Evolutionary conservation across 2,888 invertebrate species (phyloP).

Genomic region (Sthenelais limicola): DNA sequence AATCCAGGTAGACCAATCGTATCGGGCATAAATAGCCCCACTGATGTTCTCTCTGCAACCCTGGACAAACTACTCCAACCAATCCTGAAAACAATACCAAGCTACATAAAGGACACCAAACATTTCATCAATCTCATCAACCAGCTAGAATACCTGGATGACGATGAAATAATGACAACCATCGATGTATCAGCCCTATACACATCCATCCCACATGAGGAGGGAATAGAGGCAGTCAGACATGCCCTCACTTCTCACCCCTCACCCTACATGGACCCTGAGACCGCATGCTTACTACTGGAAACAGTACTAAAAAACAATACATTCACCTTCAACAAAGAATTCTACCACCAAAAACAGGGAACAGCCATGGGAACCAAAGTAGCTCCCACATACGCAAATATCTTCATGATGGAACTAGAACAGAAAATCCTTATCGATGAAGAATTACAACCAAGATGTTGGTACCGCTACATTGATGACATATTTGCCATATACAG

Average conservation of each 20-base stretch:
- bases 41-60: constrained; percentile 1
- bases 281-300: too few relatives aligned
- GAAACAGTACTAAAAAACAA: too few relatives aligned
- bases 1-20: constrained; percentile 9
- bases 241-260: neutral
- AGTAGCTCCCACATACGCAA: too few relatives aligned
- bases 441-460: too few relatives aligned
- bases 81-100: neutral
- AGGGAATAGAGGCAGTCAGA: constrained; percentile 13
- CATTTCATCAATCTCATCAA: constrained; percentile 22
- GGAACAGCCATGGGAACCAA: too few relatives aligned
- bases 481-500: too few relatives aligned
- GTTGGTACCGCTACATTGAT: too few relatives aligned
- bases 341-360: too few relatives aligned
- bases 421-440: too few relatives aligned
- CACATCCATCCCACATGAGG: constrained; percentile 25
- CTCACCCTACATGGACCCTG: too few relatives aligned
- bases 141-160: constrained; percentile 1
- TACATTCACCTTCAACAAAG: too few relatives aligned
- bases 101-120: constrained; percentile 12
- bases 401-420: too few relatives aligned
- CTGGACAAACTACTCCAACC: constrained; percentile 5
- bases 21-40: constrained; percentile 12
- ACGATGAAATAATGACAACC: constrained; percentile 10
- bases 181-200: constrained; percentile 10